Percentiles rank a stretch among this genome's conserved stretches.
Conservation (phyloP, 1,140 invertebrate genomes). For the Pantala flavescens region DNA sequence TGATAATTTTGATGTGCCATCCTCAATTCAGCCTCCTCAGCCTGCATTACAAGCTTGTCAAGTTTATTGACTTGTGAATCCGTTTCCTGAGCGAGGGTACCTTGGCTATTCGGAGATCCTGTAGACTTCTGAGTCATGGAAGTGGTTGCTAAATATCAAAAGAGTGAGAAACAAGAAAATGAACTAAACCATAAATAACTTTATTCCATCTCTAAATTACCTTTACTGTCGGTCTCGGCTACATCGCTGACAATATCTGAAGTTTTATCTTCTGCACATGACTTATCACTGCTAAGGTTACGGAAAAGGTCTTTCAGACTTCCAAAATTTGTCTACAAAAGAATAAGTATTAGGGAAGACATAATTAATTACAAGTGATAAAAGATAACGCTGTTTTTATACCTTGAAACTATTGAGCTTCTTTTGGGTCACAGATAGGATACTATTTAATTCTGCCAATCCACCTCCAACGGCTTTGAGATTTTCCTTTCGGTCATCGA, state of each 20-base stretch:
- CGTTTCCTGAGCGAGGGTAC: slow-evolving; percentile 45
- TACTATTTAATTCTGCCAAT: slow-evolving; percentile 71
- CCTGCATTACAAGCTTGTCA: slow-evolving; percentile 50
- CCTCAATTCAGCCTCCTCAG: slow-evolving; percentile 52
- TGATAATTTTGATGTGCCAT: slow-evolving; percentile 60
- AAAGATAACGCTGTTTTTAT: slow-evolving; percentile 15
- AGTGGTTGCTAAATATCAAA: not conserved
- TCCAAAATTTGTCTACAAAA: slow-evolving; percentile 13
- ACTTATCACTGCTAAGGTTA: not conserved
- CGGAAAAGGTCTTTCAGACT: not conserved
- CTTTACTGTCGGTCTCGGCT: not conserved
- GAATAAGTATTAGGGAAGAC: slow-evolving; percentile 21
- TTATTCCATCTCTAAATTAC: not conserved
- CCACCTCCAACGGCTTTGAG: slow-evolving; percentile 58
- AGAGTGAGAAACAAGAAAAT: not conserved
- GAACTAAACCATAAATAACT: not conserved
- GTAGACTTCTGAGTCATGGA: not conserved
- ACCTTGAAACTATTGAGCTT: slow-evolving; percentile 82
- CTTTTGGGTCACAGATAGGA: slow-evolving; percentile 68
- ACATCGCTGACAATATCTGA: not conserved
- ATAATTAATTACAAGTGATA: too few relatives aligned
- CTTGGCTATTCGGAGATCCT: slow-evolving; percentile 29
- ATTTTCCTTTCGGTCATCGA: slow-evolving; percentile 57
- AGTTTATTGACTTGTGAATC: slow-evolving; percentile 51
- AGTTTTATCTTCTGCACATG: not conserved